Evolutionary conservation across 2,113 vertebrate genomes (phyloP), one percentile per base, ranked within the genome.

Genomic region (Cavia porcellus): DNA sequence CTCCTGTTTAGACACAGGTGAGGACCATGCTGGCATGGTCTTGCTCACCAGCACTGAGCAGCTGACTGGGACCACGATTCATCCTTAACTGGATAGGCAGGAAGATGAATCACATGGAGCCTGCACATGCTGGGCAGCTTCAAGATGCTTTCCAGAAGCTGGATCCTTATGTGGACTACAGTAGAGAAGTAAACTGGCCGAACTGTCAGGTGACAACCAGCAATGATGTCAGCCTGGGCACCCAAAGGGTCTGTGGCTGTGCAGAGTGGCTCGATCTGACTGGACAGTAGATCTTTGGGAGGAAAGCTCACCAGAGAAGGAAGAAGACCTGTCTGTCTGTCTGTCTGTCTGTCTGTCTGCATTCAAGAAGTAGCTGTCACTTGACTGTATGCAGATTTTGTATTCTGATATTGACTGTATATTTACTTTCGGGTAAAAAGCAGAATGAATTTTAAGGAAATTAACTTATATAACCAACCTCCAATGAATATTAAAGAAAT

Each of bases 401-500:
- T 15, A 75, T 94, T 95, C 77, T 94, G 57, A 93, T 82, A 86
- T 42, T 14, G n/a, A 20, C 8, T 75, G 0, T 77, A 68, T 80
- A 94, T 91, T 91, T 57, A 90, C 8, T 30, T 84, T 45, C 5
- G 38, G 52, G 86, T 89, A 55, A 81, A 96, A 61, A 50, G 55
- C 28, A 68, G 74, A 91, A 42, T 38, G 59, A 42, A 9, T n/a
- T 22, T 70, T 57, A 75, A 95, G 64, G 50, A 92, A 83, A 77
- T 90, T 86, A 50, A 66, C 86, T 79, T 86, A 93, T 9, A 47
- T 66, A 79, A 42, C 68, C 32, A 83, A 50, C 28, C 84, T 64
- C 19, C 28, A 82, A 77, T 95, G n/a, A 57, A 77, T 57, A 88
- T 86, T 62, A 96, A 75, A 12, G 88, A 92, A 95, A 61, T 35